phyloP scores from a whole-genome alignment of 2,113 vertebrate species.

The Oncorhynchus nerka region DNA sequence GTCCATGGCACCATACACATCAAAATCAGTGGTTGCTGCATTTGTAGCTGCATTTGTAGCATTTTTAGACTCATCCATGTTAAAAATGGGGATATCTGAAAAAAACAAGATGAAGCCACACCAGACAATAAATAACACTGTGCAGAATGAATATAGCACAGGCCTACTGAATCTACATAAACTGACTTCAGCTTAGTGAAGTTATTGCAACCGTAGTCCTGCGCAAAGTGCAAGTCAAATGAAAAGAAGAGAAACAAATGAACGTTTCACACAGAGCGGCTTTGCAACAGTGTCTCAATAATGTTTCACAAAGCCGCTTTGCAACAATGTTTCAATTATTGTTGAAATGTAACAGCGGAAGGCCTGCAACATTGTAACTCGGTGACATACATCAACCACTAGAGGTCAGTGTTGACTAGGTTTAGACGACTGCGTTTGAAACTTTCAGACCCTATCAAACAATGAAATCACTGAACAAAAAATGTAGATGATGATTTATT shows the following conservation, averaged over 20 bases:
- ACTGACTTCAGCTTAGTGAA: neutral
- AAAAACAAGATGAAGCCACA: neutral
- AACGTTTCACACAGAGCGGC: neutral
- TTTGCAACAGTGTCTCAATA: neutral
- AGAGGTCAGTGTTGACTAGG: slow-evolving; percentile 29
- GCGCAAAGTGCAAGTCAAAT: neutral
- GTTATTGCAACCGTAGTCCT: neutral
- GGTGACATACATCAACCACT: neutral
- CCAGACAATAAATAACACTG: neutral
- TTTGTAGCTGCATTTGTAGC: slow-evolving; percentile 69
- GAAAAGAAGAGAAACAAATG: neutral
- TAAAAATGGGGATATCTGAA: slow-evolving; percentile 32
- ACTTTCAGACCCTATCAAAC: slow-evolving; percentile 51
- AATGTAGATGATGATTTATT: slow-evolving; percentile 22
- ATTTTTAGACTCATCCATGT: slow-evolving; percentile 76
- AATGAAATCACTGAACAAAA: slow-evolving; percentile 45
- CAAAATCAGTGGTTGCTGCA: slow-evolving; percentile 60
- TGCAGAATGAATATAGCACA: neutral
- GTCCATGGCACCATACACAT: slow-evolving; percentile 54
- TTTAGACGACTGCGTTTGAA: slow-evolving; percentile 35
- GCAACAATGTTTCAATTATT: neutral
- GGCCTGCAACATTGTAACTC: neutral
- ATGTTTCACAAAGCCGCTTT: neutral
- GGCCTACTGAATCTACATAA: neutral
- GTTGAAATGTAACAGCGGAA: neutral